Conservation (phyloP, 2,113 vertebrate species). For the Sinocyclocheilus rhinocerous region DNA sequence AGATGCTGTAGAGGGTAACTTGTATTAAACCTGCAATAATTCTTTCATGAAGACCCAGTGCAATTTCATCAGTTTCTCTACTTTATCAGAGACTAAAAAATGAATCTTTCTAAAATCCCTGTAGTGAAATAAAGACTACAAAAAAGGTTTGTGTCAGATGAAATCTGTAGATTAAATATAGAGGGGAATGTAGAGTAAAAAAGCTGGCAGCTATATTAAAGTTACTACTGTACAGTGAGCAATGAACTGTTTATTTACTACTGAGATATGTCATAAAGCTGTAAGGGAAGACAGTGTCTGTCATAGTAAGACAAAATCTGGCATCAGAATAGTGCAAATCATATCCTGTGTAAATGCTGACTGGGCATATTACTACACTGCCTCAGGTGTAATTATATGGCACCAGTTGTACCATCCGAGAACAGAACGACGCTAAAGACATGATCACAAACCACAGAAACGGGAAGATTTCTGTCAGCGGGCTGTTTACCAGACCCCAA, state of each 20-base stretch:
- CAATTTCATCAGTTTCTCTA: not conserved
- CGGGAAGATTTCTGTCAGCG: not conserved
- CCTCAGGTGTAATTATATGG: too few relatives aligned
- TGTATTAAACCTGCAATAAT: not conserved
- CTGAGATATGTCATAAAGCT: not conserved
- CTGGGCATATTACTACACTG: too few relatives aligned
- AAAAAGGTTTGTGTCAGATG: not conserved
- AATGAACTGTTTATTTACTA: too few relatives aligned
- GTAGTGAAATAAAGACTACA: not conserved
- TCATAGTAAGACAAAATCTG: not conserved
- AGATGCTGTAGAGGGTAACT: not conserved
- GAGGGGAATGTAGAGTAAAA: not conserved
- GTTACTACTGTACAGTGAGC: not conserved
- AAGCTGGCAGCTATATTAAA: not conserved
- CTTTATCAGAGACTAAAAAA: not conserved
- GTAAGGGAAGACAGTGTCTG: not conserved
- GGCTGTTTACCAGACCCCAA: not conserved
- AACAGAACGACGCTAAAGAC: not conserved
- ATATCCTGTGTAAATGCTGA: too few relatives aligned
- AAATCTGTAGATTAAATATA: conserved; percentile 10
- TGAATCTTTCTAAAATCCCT: not conserved
- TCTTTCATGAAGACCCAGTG: not conserved
- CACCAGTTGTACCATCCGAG: too few relatives aligned
- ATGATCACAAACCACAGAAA: not conserved
- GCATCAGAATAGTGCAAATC: not conserved